Evolutionary conservation across 2,888 invertebrate species (phyloP), one percentile per base, ranked within the genome.

Genomic region (Xanthorhoe spadicearia): DNA sequence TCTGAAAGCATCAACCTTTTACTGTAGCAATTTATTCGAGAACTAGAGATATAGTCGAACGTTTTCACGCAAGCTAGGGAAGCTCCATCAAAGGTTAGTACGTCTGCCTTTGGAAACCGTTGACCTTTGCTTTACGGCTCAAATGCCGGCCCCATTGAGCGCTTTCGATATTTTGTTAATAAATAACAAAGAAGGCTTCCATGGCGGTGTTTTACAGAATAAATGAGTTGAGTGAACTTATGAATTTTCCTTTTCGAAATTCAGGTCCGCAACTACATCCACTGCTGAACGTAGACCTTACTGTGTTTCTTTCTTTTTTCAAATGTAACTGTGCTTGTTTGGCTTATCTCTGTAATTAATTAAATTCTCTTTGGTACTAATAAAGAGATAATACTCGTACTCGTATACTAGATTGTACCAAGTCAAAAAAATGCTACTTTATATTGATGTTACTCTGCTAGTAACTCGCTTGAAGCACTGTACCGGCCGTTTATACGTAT

Each of bases 91-190:
- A 76, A 74, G 72, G 75, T 74, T 70, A 72, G 46, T 64, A 67
- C 57, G 58, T 53, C 61, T 51, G 72, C 72, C 72, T 70, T 75
- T 74, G 74, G 73, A 64, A 74, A 63, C 63, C 70, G 66, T 64
- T 76, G 81, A 81, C 83, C 83, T 83, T 83, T 80, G 68, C 72
- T 79, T 81, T 77, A 78, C 73, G 78, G 74, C 77, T 77, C 76
- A 79, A 83, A 83, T 83, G 83, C 75, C 80, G 72, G 67, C 67
- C 74, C 72, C 58, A 65, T 66, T 68, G 64, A 71, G 66, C 71
- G 77, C 63, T 76, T 77, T 75, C 74, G 71, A 72, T 77, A 77
- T 77, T 80, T 74, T 69, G 68, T 63, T 71, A 77, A 76, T 78
- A 79, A 74, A 80, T 60, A 52, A 62, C 74, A 72, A 66, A 54